Evolutionary conservation across 1,140 invertebrate genomes (phyloP).

Genomic region (Pinna nobilis): DNA sequence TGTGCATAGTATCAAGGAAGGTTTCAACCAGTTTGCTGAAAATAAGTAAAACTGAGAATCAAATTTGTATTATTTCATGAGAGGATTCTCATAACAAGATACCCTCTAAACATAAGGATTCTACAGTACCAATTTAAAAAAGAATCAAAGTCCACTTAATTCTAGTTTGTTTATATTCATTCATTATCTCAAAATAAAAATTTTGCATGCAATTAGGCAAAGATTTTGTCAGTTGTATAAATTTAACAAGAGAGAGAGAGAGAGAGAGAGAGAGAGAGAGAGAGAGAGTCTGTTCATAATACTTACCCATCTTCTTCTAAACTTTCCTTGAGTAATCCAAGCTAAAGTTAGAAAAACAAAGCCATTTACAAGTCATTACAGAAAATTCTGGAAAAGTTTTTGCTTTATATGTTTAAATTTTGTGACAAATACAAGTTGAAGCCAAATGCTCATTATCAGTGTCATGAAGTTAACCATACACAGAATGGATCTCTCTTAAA

Average conservation of each 20-base stretch:
- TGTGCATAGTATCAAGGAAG: conserved; percentile 79
- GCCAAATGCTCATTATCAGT: too few species aligned
- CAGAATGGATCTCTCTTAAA: too few species aligned
- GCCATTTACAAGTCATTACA: neutral
- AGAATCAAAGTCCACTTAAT: too few species aligned
- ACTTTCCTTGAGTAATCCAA: neutral
- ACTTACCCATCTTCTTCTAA: conserved; percentile 4
- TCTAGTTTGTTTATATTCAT: neutral
- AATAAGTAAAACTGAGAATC: conserved; percentile 69
- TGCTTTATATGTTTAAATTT: neutral
- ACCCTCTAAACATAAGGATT: too few species aligned
- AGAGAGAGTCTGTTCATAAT: neutral
- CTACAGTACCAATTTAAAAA: too few species aligned
- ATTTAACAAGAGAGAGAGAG: too few species aligned
- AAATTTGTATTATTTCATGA: neutral
- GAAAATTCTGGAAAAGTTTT: neutral
- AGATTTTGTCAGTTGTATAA: too few species aligned
- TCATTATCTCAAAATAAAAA: too few species aligned
- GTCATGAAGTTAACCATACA: too few species aligned
- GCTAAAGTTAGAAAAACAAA: neutral
- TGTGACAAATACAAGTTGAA: neutral
- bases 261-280: neutral
- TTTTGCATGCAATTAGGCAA: too few species aligned
- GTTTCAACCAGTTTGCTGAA: conserved; percentile 76
- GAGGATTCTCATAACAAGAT: conserved; percentile 1